These are phyloP conservation scores for Grus americana DNA, from an alignment of 2,113 vertebrate species.

Conservation along the genomic window DNA sequence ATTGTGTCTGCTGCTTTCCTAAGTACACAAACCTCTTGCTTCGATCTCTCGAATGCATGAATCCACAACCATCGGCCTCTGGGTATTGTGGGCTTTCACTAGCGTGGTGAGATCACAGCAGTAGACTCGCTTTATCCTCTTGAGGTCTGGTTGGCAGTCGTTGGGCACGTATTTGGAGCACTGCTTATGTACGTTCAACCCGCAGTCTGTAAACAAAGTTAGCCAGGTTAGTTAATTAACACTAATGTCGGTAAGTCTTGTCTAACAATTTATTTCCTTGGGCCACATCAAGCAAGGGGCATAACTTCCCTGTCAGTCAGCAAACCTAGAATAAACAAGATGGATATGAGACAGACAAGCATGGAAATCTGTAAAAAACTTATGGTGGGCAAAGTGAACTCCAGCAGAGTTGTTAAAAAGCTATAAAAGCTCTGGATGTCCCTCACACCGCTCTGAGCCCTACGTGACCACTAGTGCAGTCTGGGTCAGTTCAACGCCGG, in stretches of 20 bases:
- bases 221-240: background rate
- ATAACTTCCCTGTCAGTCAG: background rate
- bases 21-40: slow-evolving; percentile 84
- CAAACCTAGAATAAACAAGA: background rate
- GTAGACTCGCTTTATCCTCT: slow-evolving; percentile 95
- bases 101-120: slow-evolving; percentile 97
- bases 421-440: background rate
- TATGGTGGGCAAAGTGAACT: background rate
- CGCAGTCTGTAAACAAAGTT: slow-evolving; percentile 85
- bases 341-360: background rate
- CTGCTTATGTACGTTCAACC: slow-evolving; percentile 96
- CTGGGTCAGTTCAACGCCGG: background rate
- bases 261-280: background rate
- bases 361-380: background rate
- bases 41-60: slow-evolving; percentile 97
- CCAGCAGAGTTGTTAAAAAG: background rate
- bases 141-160: slow-evolving; percentile 96
- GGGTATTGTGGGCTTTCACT: slow-evolving; percentile 94
- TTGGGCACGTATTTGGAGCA: slow-evolving; percentile 96
- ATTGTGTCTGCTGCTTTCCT: background rate
- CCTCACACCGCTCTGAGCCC: background rate
- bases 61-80: slow-evolving; percentile 95
- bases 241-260: background rate
- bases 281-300: background rate
- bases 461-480: background rate